phyloP scores from a whole-genome alignment of 1,140 invertebrate species.

The Carcinoscorpius rotundicauda region DNA sequence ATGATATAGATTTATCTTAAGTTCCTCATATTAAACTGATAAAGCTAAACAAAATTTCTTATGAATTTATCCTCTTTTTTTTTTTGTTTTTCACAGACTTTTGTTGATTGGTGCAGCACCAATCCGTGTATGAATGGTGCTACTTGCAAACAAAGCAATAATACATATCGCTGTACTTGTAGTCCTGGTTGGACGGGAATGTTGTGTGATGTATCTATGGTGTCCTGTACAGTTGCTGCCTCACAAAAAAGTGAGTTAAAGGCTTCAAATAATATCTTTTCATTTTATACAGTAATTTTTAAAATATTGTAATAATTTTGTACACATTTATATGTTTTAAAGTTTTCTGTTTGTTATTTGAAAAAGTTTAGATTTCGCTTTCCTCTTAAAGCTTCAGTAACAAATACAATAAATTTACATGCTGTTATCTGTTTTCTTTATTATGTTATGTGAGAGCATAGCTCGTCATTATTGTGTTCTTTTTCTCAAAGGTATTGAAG shows the following conservation, averaged over 20 bases:
- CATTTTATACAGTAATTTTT: constrained; percentile 88
- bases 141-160: constrained; percentile 68
- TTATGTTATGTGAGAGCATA: constrained; percentile 38
- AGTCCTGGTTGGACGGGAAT: constrained; percentile 83
- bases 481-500: constrained; percentile 37
- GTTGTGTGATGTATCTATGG: constrained; percentile 85
- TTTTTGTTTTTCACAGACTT: constrained; percentile 30
- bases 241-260: constrained; percentile 57
- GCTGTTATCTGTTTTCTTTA: too few relatives aligned
- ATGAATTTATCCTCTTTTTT: not conserved
- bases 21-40: too few relatives aligned
- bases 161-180: constrained; percentile 78
- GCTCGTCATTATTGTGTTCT: constrained; percentile 70
- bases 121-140: constrained; percentile 84
- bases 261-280: constrained; percentile 50
- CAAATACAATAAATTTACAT: constrained; percentile 41
- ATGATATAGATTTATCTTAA: too few relatives aligned
- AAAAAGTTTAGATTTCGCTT: too few relatives aligned
- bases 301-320: constrained; percentile 84
- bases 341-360: constrained; percentile 42
- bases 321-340: constrained; percentile 87
- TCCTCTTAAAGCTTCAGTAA: constrained; percentile 50
- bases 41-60: too few relatives aligned
- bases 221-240: constrained; percentile 77
- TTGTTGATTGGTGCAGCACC: constrained; percentile 65